Conservation (phyloP, 2,113 vertebrate species). For the Dunckerocampus dactyliophorus region DNA sequence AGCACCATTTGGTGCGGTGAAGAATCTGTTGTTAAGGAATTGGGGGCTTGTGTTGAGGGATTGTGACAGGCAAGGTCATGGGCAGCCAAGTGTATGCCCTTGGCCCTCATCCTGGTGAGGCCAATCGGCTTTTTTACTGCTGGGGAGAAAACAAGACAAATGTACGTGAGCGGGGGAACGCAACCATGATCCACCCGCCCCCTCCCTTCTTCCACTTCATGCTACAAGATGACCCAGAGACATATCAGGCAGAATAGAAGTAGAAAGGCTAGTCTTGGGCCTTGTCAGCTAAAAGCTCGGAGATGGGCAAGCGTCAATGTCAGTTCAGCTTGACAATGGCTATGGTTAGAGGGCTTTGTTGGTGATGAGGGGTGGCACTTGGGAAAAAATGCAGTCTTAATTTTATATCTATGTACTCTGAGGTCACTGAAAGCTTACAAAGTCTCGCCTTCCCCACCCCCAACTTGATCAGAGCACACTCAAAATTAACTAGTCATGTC, state of each 20-base stretch:
- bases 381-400: conserved; percentile 43
- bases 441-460: conserved; percentile 25
- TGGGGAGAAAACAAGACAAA: conserved; percentile 42
- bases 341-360: conserved; percentile 47
- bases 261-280: conserved; percentile 62
- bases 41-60: conserved; percentile 54
- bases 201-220: not conserved
- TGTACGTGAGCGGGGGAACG: conserved; percentile 40
- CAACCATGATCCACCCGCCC: conserved; percentile 16
- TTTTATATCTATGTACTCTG: conserved; percentile 44
- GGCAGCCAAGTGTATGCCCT: conserved; percentile 66
- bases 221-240: conserved; percentile 66
- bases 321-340: conserved; percentile 59
- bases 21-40: conserved; percentile 55
- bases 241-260: conserved; percentile 66
- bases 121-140: conserved; percentile 32
- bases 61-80: conserved; percentile 73
- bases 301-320: conserved; percentile 65
- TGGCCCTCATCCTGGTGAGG: conserved; percentile 60
- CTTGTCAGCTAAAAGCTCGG: conserved; percentile 65
- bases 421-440: conserved; percentile 46
- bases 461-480: conserved; percentile 36
- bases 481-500: conserved; percentile 65
- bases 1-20: conserved; percentile 37
- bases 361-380: conserved; percentile 28